Evolutionary conservation across 2,797 vertebrate species (phyloP).

Genomic region (Valencia hispanica): DNA sequence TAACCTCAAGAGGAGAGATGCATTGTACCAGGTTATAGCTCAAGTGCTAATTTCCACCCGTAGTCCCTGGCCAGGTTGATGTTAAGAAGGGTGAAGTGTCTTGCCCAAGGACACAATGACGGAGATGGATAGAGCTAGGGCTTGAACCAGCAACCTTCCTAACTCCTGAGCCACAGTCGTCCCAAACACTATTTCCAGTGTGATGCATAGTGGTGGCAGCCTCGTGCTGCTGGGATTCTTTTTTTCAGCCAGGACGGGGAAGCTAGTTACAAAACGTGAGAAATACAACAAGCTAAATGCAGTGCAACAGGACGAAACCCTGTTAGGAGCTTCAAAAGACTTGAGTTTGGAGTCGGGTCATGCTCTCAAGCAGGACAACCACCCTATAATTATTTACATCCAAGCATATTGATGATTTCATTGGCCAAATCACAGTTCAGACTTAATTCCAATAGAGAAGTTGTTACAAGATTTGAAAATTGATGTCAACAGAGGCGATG

Average conservation of each 20-base stretch:
- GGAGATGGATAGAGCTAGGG: too few species aligned
- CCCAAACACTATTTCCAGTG: background rate
- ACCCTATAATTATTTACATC: background rate
- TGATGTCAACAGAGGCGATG: background rate
- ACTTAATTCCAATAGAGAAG: background rate
- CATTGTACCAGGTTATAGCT: too few species aligned
- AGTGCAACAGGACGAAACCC: background rate
- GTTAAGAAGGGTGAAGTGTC: too few species aligned
- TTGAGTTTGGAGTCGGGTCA: background rate
- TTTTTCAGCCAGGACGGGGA: background rate
- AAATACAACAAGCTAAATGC: background rate
- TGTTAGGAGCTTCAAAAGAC: background rate
- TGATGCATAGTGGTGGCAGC: background rate
- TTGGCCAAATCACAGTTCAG: background rate
- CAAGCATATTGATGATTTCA: background rate
- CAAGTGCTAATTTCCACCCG: too few species aligned
- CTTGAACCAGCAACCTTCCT: too few species aligned
- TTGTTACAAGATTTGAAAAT: background rate
- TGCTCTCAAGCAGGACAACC: background rate
- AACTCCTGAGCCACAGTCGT: too few species aligned
- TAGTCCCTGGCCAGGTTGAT: too few species aligned
- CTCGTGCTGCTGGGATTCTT: background rate
- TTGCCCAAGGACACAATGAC: too few species aligned
- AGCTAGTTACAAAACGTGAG: background rate
- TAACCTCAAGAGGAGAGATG: too few species aligned